These are phyloP conservation scores for Heloderma charlesbogerti DNA, from an alignment of 2,113 vertebrate species.

Conservation along the genomic window DNA sequence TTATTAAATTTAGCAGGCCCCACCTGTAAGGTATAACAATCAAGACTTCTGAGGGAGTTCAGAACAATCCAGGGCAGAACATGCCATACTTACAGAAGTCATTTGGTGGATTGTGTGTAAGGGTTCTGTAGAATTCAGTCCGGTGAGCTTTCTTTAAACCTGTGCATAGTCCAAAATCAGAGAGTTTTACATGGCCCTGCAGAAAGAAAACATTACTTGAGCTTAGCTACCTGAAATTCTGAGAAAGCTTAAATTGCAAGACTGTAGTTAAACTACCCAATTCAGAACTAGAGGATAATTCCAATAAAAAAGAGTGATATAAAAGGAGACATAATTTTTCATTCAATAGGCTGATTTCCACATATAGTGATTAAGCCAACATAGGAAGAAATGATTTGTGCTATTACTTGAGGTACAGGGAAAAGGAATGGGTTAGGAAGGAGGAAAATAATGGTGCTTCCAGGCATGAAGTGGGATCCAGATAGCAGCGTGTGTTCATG, in stretches of 20 bases:
- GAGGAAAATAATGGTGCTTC: background rate
- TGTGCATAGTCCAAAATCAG: conserved; percentile 97
- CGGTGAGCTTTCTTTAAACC: conserved; percentile 98
- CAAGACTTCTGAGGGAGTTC: background rate
- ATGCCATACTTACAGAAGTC: conserved; percentile 93
- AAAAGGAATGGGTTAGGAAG: background rate
- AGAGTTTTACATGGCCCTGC: conserved; percentile 97
- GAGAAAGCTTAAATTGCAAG: background rate
- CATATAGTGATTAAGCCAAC: background rate
- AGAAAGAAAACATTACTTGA: conserved; percentile 36
- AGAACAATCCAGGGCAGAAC: background rate
- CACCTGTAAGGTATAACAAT: background rate
- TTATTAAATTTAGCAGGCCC: background rate
- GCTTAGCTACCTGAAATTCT: background rate
- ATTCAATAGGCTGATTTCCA: background rate
- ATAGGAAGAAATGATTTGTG: background rate
- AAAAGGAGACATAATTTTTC: background rate
- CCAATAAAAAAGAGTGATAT: background rate
- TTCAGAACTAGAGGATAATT: background rate
- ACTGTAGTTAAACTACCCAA: conserved; percentile 1
- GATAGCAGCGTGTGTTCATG: too few relatives aligned
- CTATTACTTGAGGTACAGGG: background rate
- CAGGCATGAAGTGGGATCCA: background rate
- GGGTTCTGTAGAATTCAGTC: conserved; percentile 97
- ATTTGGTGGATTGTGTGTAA: conserved; percentile 95